Base-by-base conservation (phyloP, 2,797 vertebrate species). In the Poeciliopsis turneri region DNA sequence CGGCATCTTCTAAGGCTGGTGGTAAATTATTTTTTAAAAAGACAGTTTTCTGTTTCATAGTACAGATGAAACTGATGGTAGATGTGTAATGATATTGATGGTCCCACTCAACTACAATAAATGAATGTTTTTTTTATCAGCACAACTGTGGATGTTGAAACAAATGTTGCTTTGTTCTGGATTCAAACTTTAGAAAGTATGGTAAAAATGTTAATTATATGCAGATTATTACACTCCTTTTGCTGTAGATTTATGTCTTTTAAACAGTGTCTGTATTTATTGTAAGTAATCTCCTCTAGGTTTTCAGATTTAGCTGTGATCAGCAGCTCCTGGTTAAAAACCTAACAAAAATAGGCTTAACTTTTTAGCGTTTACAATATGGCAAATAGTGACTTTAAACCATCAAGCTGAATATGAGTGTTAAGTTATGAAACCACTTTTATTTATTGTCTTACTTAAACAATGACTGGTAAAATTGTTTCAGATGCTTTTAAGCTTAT, bases 401-500 rank as follows among this genome's bases (percentile, higher is more conserved):
- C 33, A 77, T 71, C 47, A 46, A 36, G 72, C 30, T 53, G 41
- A 73, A 45, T 39, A 46, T 78, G 74, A 23, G 69, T 46, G 9
- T 20, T 12, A 71, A 43, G 20, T 45, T 49, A 33, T n/a, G 73
- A 81, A 64, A 57, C 18, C 10, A 13, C 46, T 43, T 23, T 28
- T 18, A 74, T 23, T 25, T 39, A 76, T 71, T 25, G 47, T 28
- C 84, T 13, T 68, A 69, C 45, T 15, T 71, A 66, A 77, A 75
- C 51, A 46, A 25, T 74, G 30, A 61, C 74, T 82, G 25, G 51
- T 75, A 78, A 71, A 64, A 68, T 75, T 83, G 76, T 89, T 76
- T 77, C 30, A 23, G 9, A 85, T 80, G 57, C 78, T 10, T 84
- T 78, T 77, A 87, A 84, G 72, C 57, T 89, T 78, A 84, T 91